phyloP scores from a whole-genome alignment of 2,888 invertebrate species.

The Ferrisia virgata region DNA sequence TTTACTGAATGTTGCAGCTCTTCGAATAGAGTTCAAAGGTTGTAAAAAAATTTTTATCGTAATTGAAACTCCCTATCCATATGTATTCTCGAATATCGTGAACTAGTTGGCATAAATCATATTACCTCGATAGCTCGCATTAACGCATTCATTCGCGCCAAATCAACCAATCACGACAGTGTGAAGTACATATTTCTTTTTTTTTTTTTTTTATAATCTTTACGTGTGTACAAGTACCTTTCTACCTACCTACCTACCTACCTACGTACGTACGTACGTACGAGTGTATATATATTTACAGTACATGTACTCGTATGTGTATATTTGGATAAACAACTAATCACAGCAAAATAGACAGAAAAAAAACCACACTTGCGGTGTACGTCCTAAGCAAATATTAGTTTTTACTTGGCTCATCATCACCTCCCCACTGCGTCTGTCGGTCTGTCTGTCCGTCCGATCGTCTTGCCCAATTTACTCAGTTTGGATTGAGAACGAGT shows the following conservation, averaged over 20 bases:
- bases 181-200: not conserved
- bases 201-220: not conserved
- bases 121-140: not conserved
- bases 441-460: too few species aligned
- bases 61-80: not conserved
- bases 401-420: not conserved
- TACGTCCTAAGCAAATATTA: constrained; percentile 26
- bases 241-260: not conserved
- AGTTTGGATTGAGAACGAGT: not conserved
- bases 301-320: too few species aligned
- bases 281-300: not conserved
- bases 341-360: not conserved
- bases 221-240: not conserved
- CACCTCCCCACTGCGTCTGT: not conserved
- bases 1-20: not conserved
- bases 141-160: too few species aligned
- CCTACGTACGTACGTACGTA: not conserved
- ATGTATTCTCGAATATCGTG: not conserved
- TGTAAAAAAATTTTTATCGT: not conserved
- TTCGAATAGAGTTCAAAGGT: not conserved
- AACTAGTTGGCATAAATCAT: not conserved
- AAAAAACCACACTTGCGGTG: not conserved
- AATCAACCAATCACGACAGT: not conserved
- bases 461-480: not conserved
- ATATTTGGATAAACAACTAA: not conserved